phyloP scores from a whole-genome alignment of 1,140 invertebrate species.

The Sycophila sp. region DNA sequence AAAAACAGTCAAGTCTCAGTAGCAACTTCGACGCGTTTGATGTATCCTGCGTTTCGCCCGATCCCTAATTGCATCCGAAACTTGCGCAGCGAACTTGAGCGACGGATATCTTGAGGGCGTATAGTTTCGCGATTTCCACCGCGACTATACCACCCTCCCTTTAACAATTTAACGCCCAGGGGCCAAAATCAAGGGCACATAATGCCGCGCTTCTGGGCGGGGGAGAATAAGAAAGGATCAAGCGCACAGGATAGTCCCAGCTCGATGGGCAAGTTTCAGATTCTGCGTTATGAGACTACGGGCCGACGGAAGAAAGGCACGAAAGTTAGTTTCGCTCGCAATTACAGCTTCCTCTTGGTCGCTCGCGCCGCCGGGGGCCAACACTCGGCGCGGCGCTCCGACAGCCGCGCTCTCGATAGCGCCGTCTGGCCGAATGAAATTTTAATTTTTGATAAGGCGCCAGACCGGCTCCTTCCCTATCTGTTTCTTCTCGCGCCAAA shows the following conservation, averaged over 20 bases:
- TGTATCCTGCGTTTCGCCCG: no score
- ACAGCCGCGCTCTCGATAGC: constrained; percentile 43
- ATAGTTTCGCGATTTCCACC: no score
- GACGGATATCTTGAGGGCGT: no score
- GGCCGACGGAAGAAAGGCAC: constrained; percentile 15
- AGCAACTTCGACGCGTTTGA: no score
- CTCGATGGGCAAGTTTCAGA: not conserved
- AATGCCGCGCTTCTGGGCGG: no score
- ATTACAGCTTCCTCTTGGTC: constrained; percentile 43
- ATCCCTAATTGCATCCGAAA: no score
- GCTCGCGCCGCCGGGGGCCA: constrained; percentile 23
- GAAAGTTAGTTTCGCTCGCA: constrained; percentile 49
- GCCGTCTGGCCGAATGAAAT: constrained; percentile 57
- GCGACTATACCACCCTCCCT: no score
- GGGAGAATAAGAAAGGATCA: constrained; percentile 10
- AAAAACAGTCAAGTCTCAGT: no score
- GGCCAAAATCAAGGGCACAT: constrained; percentile 41
- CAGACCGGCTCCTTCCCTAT: constrained; percentile 38
- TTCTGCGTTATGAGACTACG: constrained; percentile 3
- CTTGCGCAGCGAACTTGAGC: not conserved
- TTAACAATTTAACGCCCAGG: not conserved
- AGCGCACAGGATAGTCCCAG: not conserved
- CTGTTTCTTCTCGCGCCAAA: constrained; percentile 30
- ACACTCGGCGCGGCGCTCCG: constrained; percentile 15
- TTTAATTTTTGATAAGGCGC: constrained; percentile 64